Percentiles rank a stretch among this genome's conserved stretches.
Conservation (phyloP, 2,797 vertebrate genomes). For the Sandelia bainsii region DNA sequence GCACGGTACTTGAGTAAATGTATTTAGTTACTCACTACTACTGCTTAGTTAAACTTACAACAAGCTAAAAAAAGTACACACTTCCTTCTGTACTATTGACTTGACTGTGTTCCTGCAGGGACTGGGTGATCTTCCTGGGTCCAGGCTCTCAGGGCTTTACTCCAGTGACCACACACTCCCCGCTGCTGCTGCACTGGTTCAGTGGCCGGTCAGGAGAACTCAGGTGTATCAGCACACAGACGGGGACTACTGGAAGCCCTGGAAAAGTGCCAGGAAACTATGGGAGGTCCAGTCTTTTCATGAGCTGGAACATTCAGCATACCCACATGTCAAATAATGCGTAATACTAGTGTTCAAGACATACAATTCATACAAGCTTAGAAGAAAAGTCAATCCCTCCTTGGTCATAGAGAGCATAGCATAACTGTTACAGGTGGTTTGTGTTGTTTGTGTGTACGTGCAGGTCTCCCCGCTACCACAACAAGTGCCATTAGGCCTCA, state of each 20-base stretch:
- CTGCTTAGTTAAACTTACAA: too few species aligned
- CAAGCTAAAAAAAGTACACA: too few species aligned
- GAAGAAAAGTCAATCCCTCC: slow-evolving; percentile 44
- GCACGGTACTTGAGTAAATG: too few species aligned
- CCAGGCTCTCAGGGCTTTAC: slow-evolving; percentile 36
- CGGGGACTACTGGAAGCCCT: slow-evolving; percentile 17
- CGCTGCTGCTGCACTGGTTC: slow-evolving; percentile 64
- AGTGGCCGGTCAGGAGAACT: slow-evolving; percentile 71
- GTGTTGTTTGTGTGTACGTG: slow-evolving; percentile 75
- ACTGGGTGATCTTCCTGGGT: slow-evolving; percentile 1
- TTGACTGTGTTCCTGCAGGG: not conserved
- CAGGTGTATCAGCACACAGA: slow-evolving; percentile 64
- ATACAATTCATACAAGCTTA: slow-evolving; percentile 50
- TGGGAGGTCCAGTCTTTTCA: slow-evolving; percentile 51
- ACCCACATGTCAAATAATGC: slow-evolving; percentile 1
- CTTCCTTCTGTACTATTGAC: not conserved
- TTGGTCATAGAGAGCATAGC: slow-evolving; percentile 54
- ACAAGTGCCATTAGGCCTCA: slow-evolving; percentile 52
- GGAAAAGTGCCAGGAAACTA: slow-evolving; percentile 50
- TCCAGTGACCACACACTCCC: slow-evolving; percentile 60
- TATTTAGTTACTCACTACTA: too few species aligned
- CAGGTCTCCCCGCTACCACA: slow-evolving; percentile 63
- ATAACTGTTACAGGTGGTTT: slow-evolving; percentile 50
- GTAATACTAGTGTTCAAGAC: not conserved
- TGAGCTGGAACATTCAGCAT: not conserved